Base-by-base conservation (phyloP, 2,888 invertebrate genomes). In the Sminthurinus aureus region DNA sequence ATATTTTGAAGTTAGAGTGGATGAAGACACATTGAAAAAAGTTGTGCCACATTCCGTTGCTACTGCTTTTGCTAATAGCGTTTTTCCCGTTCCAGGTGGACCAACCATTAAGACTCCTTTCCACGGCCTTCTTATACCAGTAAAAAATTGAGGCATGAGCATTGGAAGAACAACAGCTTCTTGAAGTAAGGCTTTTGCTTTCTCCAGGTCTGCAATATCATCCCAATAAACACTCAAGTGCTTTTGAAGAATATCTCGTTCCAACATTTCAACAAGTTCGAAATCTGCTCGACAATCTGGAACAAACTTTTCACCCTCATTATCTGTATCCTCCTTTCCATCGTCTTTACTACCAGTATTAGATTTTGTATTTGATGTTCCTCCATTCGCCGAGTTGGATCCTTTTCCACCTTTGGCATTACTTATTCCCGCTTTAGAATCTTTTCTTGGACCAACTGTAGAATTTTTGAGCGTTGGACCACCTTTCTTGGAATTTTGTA, bases 1-100 rank as follows among this genome's bases (percentile, higher is more conserved):
- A 99, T 98, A 99, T 91, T 99, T 99, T 24, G 98, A 98, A n/a
- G 98, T 98, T 85, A 99, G 93, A 0, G 98, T 98, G 0, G 98
- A 97, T 0, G 98, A 97, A 15, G 98, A 98, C 0, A 99, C 98
- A 91, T 98, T 96, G 90, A 99, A 98, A 91, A 98, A 98, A 0
- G 98, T 98, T 79, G 98, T 97, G 51, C 96, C 96, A 91, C 98
- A 99, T 92, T 99, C 98, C 0, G 98, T 98, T 84, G 99, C 99
- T 11, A 99, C 98, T 0, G 99, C 99, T 91, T 98, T 98, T 8
- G 98, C 98, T 77, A 98, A 92, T 95, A 98, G 96, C 0, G 98
- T 98, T 92, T 98, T 98, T 22, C 98, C 97, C 0, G 97, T 69
- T 85, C 96, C 88, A 13, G 88, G 88, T 18, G 88, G 88, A 0